Evolutionary conservation across 2,113 vertebrate genomes (phyloP).

Genomic region (Bombycilla garrulus): DNA sequence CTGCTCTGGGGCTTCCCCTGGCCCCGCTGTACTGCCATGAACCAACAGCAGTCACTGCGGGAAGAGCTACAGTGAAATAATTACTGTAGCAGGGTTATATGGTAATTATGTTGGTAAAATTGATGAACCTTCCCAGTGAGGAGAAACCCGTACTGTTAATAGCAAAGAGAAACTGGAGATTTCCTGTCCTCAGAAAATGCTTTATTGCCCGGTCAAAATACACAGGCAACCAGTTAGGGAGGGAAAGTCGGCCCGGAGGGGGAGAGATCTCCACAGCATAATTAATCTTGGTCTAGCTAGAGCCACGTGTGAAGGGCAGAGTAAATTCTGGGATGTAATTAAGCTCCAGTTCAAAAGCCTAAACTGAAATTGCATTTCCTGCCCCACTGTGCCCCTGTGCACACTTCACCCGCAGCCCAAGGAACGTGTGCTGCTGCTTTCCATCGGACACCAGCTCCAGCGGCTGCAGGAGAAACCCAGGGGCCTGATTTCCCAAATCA

Average conservation of each 20-base stretch:
- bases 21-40: rapidly evolving
- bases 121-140: constrained; percentile 25
- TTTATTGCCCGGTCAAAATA: constrained; percentile 12
- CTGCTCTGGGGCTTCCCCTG: not conserved
- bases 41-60: constrained; percentile 4
- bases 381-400: not conserved
- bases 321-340: constrained; percentile 22
- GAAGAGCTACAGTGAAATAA: constrained; percentile 35
- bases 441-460: rapidly evolving
- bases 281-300: not conserved
- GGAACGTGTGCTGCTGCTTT: rapidly evolving
- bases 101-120: constrained; percentile 48
- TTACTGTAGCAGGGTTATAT: constrained; percentile 11
- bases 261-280: not conserved
- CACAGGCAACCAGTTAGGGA: not conserved
- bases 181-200: not conserved
- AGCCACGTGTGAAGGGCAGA: not conserved
- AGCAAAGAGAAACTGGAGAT: not conserved
- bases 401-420: not conserved
- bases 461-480: too few species aligned
- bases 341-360: not conserved
- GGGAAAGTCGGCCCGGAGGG: not conserved
- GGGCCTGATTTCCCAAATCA: too few species aligned
- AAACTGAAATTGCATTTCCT: not conserved
- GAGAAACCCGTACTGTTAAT: not conserved